A percentile compares a stretch with the other conserved stretches of the same genome.
Conservation (phyloP, 64 coral and sea anemone genomes). For the Actinia tenebrosa region DNA sequence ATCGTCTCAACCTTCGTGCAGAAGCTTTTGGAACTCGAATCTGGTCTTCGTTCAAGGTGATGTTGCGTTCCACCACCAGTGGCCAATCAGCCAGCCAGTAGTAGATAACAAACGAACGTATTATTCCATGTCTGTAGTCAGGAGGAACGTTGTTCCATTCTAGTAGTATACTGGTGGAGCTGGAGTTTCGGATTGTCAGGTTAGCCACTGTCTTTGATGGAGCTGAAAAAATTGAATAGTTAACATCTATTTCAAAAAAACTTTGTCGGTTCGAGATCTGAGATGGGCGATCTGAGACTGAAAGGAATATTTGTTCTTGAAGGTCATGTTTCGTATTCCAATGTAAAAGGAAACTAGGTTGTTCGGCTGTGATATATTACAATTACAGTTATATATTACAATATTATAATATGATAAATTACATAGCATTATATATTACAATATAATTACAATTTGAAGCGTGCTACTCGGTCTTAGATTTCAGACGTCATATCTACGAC, state of each 20-base stretch:
- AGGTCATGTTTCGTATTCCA: no score
- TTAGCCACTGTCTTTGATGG: slow-evolving; percentile 1
- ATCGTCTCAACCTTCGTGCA: neutral
- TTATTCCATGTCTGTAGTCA: neutral
- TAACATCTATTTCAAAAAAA: neutral
- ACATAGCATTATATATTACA: no score
- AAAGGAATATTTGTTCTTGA: no score
- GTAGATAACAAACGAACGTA: slow-evolving; percentile 6
- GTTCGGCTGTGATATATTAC: no score
- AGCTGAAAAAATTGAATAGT: slow-evolving; percentile 4
- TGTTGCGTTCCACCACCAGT: neutral
- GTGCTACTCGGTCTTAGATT: no score
- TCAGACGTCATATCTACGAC: no score
- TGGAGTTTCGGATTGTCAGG: neutral
- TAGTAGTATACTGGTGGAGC: slow-evolving; percentile 15
- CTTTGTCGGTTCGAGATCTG: no score
- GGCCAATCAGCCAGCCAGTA: slow-evolving; percentile 21
- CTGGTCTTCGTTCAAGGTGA: neutral
- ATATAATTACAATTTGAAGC: no score
- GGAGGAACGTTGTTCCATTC: slow-evolving; percentile 19
- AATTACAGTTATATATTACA: no score
- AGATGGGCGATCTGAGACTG: no score
- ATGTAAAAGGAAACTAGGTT: no score
- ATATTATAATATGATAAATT: no score
- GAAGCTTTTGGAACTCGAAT: neutral